Percentiles rank a stretch among this genome's conserved stretches.
Conservation (phyloP, 2,113 vertebrate genomes). For the Perca schrenkii region DNA sequence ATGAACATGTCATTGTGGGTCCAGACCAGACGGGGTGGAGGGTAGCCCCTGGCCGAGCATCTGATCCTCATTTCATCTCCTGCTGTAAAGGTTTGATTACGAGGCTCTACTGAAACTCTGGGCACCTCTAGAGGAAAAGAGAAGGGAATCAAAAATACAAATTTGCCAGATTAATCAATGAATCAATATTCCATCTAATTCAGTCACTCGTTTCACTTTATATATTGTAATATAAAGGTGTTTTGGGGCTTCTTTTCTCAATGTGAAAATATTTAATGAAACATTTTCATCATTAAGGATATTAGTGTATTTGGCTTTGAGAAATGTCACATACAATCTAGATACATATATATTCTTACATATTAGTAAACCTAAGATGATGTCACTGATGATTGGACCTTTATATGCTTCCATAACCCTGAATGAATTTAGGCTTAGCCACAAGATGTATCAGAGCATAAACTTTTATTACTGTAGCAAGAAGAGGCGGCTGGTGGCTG, state of each 20-base stretch:
- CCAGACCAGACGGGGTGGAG: slow-evolving; percentile 90
- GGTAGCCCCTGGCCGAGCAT: slow-evolving; percentile 91
- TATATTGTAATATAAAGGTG: background rate
- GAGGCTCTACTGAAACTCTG: slow-evolving; percentile 88
- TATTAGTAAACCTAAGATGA: background rate
- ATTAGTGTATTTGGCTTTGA: background rate
- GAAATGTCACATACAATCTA: background rate
- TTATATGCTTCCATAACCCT: background rate
- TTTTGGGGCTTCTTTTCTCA: background rate
- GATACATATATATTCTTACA: background rate
- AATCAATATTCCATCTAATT: background rate
- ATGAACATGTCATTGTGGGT: slow-evolving; percentile 93
- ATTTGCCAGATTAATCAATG: background rate
- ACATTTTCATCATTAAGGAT: background rate
- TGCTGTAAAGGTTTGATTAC: slow-evolving; percentile 89
- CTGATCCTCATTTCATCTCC: slow-evolving; percentile 91
- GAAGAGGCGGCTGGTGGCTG: slow-evolving; percentile 24
- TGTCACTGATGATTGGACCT: background rate
- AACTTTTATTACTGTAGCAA: slow-evolving; percentile 41
- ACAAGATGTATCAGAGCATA: slow-evolving; percentile 5
- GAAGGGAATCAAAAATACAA: background rate
- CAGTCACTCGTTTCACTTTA: background rate
- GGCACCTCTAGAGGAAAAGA: slow-evolving; percentile 85
- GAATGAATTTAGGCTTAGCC: background rate
- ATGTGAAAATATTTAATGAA: background rate